Base-by-base conservation (phyloP, 1,140 invertebrate species). In the Anastatus disparis region DNA sequence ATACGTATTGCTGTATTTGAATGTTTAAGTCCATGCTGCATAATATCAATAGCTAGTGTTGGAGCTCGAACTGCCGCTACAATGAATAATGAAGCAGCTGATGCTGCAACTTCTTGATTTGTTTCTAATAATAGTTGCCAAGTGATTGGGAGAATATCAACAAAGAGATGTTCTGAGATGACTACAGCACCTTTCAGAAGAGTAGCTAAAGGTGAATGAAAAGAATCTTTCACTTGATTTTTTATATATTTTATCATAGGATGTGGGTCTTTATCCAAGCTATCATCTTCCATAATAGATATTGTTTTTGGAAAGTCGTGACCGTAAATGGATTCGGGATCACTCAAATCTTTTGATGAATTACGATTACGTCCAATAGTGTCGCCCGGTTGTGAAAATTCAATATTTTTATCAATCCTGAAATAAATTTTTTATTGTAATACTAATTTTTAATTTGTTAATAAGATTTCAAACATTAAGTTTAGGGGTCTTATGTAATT, bases 41-140 rank as follows among this genome's bases (percentile, higher is more conserved):
- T 96, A 46, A 99, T 88, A 44, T 95, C 92, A 29, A 93, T 90
- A 1, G 95, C 95, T 76, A 93, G 93, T 52, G 93, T 91, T 0
- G 97, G 94, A 12, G 94, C 92, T 79, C 96, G 93, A 1, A 98
- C 95, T 0, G 97, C 94, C 3, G 92, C 91, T 61, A 99, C 87
- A 70, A 99, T 95, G 80, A 99, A 98, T 9, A 98, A 88, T 0
- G 96, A 93, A 0, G 97, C 96, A 71, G 93, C 91, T 58, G 92
- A 89, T 1, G 92, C 91, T 27, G 92, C 91, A 0, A 94, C 90
- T 84, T 95, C 93, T 59, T 91, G 88, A 78, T 91, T 92, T 0
- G 89, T 88, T 78, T 97, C 95, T 35, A 99, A 83, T 2, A 99
- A 85, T 3, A 99, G 87, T 79, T 97, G 94, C 98, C 98, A 99